Evolutionary conservation across 35 echinoderm and acorn worm species (phyloP).

Genomic region (Nesometra sesokonis): DNA sequence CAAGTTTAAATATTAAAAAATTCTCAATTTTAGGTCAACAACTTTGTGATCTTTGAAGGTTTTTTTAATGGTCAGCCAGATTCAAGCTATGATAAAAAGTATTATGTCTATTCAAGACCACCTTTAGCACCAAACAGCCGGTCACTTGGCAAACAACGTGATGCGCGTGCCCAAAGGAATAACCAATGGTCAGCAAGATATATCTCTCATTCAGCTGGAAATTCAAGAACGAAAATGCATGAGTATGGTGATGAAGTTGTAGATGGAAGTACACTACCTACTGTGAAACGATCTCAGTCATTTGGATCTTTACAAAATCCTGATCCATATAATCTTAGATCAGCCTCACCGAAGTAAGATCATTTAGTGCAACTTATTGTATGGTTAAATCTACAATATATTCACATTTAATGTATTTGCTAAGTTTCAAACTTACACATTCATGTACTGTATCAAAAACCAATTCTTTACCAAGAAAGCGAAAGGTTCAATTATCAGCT

Average conservation of each 20-base stretch:
- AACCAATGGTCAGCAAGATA: neutral
- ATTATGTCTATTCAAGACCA: conserved; percentile 27
- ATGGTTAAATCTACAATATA: too few relatives aligned
- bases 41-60: conserved; percentile 97
- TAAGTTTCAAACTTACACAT: too few relatives aligned
- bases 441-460: too few relatives aligned
- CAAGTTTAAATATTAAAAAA: too few relatives aligned
- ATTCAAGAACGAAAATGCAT: neutral
- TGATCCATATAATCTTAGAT: neutral
- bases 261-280: neutral
- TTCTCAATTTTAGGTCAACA: conserved; percentile 63
- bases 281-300: neutral
- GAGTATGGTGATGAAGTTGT: neutral
- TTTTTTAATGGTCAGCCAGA: conserved; percentile 83
- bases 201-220: neutral
- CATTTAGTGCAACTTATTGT: too few relatives aligned
- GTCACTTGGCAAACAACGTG: neutral
- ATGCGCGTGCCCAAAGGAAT: neutral
- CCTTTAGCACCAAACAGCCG: conserved; percentile 45
- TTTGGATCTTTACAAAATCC: neutral
- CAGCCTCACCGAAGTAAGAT: neutral
- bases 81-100: conserved; percentile 45
- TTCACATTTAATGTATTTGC: too few relatives aligned
- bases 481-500: too few relatives aligned
- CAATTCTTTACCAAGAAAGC: too few relatives aligned